Evolutionary conservation across 2,888 invertebrate genomes (phyloP).

Genomic region (Callyntrura sp.): DNA sequence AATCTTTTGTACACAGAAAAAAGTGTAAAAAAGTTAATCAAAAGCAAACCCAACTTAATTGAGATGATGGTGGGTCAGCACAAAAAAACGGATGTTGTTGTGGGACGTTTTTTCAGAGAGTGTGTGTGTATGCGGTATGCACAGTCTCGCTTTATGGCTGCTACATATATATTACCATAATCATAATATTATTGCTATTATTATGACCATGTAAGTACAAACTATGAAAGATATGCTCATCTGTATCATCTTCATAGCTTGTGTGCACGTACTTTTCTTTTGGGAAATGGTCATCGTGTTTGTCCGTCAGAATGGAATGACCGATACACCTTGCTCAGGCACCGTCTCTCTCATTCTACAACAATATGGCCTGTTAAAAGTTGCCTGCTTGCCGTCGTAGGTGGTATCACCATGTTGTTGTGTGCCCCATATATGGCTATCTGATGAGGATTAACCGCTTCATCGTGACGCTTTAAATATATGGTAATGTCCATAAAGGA

Average conservation of each 20-base stretch:
- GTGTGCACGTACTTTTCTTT: conserved; percentile 8
- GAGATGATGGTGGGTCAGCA: conserved; percentile 73
- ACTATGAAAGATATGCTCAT: conserved; percentile 53
- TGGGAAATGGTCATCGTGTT: conserved; percentile 37
- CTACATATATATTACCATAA: conserved; percentile 72
- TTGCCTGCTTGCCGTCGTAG: conserved; percentile 72
- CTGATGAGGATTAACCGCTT: conserved; percentile 79
- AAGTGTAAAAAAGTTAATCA: conserved; percentile 62
- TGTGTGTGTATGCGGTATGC: too few relatives aligned
- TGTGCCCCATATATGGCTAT: conserved; percentile 68
- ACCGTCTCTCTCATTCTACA: neutral
- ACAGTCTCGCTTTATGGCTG: conserved; percentile 39
- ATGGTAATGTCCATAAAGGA: conserved; percentile 77
- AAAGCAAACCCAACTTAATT: conserved; percentile 67
- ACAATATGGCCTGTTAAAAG: neutral
- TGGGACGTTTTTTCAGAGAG: conserved; percentile 24
- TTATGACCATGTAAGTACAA: conserved; percentile 75
- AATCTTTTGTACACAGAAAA: neutral
- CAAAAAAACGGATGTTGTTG: conserved; percentile 75
- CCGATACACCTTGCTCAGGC: conserved; percentile 46
- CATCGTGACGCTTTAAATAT: conserved; percentile 79
- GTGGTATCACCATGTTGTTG: conserved; percentile 70
- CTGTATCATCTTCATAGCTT: neutral
- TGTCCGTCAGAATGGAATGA: conserved; percentile 29
- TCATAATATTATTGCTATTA: conserved; percentile 75